Evolutionary conservation across 2,113 vertebrate genomes (phyloP).

Genomic region (Planiliza haematocheilus): DNA sequence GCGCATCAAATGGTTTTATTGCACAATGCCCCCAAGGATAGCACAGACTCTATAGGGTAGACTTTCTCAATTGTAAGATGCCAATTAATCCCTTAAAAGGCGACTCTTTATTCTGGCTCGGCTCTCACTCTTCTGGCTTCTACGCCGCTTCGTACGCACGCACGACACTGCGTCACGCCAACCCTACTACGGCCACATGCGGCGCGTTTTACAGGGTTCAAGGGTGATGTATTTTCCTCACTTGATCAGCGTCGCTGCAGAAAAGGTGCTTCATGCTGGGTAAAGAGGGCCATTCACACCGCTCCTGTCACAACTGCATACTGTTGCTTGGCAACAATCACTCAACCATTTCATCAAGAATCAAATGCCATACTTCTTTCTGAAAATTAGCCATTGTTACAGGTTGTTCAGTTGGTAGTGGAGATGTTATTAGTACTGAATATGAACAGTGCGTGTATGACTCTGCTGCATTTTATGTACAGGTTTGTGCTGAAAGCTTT

Average conservation of each 20-base stretch:
- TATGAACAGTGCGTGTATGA: constrained; percentile 72
- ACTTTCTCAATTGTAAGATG: neutral
- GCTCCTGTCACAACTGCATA: constrained; percentile 46
- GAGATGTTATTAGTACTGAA: constrained; percentile 41
- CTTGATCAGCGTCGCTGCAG: constrained; percentile 39
- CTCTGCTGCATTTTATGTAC: constrained; percentile 52
- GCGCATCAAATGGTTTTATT: constrained; percentile 26
- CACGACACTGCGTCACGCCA: neutral
- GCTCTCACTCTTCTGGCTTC: neutral
- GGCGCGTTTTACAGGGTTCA: constrained; percentile 10
- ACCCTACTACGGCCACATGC: neutral
- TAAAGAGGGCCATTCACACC: constrained; percentile 32
- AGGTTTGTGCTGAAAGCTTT: constrained; percentile 5
- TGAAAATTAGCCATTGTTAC: constrained; percentile 35
- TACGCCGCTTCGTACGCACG: neutral
- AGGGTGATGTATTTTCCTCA: constrained; percentile 15
- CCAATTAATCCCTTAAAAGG: constrained; percentile 10
- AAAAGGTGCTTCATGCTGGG: constrained; percentile 35
- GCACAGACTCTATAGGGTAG: constrained; percentile 3
- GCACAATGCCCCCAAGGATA: constrained; percentile 13
- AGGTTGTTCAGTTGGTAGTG: constrained; percentile 21
- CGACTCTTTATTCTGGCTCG: neutral
- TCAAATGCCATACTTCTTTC: constrained; percentile 41
- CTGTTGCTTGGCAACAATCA: constrained; percentile 74
- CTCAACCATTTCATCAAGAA: constrained; percentile 49